Evolutionary conservation across 2,888 invertebrate genomes (phyloP).

Genomic region (Sphaerophoria rueppellii): DNA sequence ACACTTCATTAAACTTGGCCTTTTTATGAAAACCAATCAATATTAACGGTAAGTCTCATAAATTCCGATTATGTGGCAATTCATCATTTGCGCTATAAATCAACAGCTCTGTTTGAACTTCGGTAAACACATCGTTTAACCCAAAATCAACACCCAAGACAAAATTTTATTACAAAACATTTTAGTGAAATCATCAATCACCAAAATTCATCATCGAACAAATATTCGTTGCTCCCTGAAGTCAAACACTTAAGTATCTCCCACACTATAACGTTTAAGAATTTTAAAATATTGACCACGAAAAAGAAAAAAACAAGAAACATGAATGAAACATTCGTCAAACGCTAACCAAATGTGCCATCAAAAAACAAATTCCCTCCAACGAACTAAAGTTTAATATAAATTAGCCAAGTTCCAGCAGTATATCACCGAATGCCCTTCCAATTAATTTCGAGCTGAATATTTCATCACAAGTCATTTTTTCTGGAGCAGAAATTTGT

Average conservation of each 20-base stretch:
- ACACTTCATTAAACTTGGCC: too few relatives aligned
- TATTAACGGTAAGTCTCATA: not conserved
- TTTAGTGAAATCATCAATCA: slow-evolving; percentile 37
- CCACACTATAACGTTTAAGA: not conserved
- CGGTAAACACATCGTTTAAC: not conserved
- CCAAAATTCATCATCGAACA: slow-evolving; percentile 9
- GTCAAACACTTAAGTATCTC: not conserved
- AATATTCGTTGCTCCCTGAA: not conserved
- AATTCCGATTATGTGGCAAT: not conserved
- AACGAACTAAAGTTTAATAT: slow-evolving; percentile 33
- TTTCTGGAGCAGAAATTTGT: slow-evolving; percentile 26
- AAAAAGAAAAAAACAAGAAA: slow-evolving; percentile 1
- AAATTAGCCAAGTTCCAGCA: slow-evolving; percentile 50
- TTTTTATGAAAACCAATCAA: not conserved
- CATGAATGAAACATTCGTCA: slow-evolving; percentile 62
- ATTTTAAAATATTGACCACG: slow-evolving; percentile 48
- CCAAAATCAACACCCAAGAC: slow-evolving; percentile 21
- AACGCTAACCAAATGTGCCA: slow-evolving; percentile 20
- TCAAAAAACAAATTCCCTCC: slow-evolving; percentile 53
- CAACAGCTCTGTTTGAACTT: not conserved
- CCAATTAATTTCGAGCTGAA: slow-evolving; percentile 43
- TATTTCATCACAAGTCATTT: slow-evolving; percentile 42
- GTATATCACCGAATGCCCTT: slow-evolving; percentile 31
- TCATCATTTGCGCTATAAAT: slow-evolving; percentile 1
- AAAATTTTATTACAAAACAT: slow-evolving; percentile 46